phyloP scores from a whole-genome alignment of 2,888 invertebrate species.

The Elegia similella region DNA sequence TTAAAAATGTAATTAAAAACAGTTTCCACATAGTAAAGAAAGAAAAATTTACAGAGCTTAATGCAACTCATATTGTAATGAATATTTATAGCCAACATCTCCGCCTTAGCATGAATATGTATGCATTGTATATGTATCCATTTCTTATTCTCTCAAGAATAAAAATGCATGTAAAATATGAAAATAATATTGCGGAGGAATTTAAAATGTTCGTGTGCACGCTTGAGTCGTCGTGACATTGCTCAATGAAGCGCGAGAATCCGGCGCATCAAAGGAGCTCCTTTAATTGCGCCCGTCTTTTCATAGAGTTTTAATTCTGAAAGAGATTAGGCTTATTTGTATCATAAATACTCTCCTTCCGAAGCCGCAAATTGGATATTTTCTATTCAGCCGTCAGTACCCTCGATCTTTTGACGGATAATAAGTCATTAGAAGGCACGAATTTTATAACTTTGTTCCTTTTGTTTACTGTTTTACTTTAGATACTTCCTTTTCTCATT shows the following conservation, averaged over 20 bases:
- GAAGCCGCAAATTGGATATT: constrained; percentile 19
- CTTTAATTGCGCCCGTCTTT: constrained; percentile 45
- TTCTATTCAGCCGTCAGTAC: not conserved
- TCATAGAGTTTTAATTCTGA: constrained; percentile 29
- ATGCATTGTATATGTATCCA: not conserved
- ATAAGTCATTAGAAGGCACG: not conserved
- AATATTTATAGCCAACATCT: not conserved
- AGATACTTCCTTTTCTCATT: not conserved
- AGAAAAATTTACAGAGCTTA: not conserved
- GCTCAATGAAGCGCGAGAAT: constrained; percentile 50
- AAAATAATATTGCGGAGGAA: constrained; percentile 18
- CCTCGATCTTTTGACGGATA: constrained; percentile 1
- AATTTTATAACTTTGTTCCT: not conserved
- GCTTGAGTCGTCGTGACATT: constrained; percentile 43
- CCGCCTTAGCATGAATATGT: too few relatives aligned
- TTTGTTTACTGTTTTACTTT: not conserved
- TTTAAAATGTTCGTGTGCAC: constrained; percentile 43
- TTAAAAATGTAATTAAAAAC: constrained; percentile 25
- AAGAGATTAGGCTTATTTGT: constrained; percentile 25
- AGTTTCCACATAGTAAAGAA: not conserved
- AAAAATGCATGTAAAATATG: constrained; percentile 3
- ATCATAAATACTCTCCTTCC: constrained; percentile 20
- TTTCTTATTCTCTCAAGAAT: not conserved
- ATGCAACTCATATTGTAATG: not conserved
- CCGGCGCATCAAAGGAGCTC: constrained; percentile 48